Evolutionary conservation across 2,113 vertebrate genomes (phyloP).

Genomic region (Brachypodius melanocephalos): DNA sequence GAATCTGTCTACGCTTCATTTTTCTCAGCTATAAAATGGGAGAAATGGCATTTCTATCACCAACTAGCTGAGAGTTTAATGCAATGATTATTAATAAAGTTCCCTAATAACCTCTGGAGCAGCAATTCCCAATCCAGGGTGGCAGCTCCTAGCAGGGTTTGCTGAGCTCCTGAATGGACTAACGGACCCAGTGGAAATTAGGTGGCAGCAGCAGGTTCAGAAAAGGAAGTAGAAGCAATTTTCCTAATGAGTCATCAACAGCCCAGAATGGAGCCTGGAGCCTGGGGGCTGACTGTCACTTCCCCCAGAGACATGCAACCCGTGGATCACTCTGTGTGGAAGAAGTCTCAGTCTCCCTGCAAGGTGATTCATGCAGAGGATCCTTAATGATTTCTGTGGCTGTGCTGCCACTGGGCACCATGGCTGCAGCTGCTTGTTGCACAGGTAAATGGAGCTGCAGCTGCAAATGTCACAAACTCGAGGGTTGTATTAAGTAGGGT

Average conservation of each 20-base stretch:
- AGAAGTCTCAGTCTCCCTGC: background rate
- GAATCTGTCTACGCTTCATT: conserved; percentile 13
- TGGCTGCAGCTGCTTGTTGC: background rate
- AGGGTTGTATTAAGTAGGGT: background rate
- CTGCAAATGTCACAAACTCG: background rate
- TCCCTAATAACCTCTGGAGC: conserved; percentile 18
- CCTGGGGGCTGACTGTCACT: background rate
- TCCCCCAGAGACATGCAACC: background rate
- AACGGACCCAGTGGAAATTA: background rate
- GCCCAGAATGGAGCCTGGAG: background rate
- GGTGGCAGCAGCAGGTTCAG: background rate
- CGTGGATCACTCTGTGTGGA: rapidly evolving
- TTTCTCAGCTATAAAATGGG: conserved; percentile 6
- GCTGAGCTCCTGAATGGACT: background rate
- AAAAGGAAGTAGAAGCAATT: background rate
- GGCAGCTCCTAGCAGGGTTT: background rate
- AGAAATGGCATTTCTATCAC: conserved; percentile 28
- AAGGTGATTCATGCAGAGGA: background rate
- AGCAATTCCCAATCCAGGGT: background rate
- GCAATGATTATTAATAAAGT: conserved; percentile 34
- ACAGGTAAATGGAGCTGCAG: background rate
- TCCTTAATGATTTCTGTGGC: background rate
- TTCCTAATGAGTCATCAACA: background rate
- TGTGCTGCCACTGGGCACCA: background rate
- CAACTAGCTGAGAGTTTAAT: conserved; percentile 2